Evolutionary conservation across 2,888 invertebrate genomes (phyloP), one percentile per base, ranked within the genome.

Genomic region (Agrotis segetum): DNA sequence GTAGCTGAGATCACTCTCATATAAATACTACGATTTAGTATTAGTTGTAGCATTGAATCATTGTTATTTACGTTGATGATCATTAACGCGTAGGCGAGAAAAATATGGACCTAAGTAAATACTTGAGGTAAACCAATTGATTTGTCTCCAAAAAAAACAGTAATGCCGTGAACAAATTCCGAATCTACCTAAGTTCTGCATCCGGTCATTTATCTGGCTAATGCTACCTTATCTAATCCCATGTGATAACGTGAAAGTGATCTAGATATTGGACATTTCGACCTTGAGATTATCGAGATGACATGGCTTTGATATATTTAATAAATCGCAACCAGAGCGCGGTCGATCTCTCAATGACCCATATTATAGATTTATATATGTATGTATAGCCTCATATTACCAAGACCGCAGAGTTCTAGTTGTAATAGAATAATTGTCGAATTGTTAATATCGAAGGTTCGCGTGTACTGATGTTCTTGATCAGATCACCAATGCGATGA

Each of bases 31-130:
- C 46, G 63, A 71, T 78, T 83, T 74, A 62, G 34, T 59, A 73
- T 71, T 65, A 55, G 19, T 59, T 62, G 40, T 58, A 9, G 19
- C 29, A 58, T 76, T 83, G 76, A 77, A 82, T 85, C 86, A 84
- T 81, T 81, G 49, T 76, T 86, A 86, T 84, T 85, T 80, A 71
- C 19, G 75, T 77, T 71, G 77, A 75, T 86, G 84, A 84, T 74
- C 74, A 69, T 72, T 47, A 63, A 17, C 3, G 65, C 71, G 85
- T 83, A 64, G 82, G 82, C 59, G 69, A 64, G 16, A 52, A 66
- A 55, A 59, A 60, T 71, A 70, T 68, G 63, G 66, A 46, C 24
- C 61, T 71, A 19, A 67, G 64, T 72, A 58, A 74, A 72, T 68
- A 60, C 24, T 65, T 62, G 65, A 52, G 11, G 67, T 69, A 59